Evolutionary conservation across 1,140 invertebrate species (phyloP), one percentile per base, ranked within the genome.

Genomic region (Brachystomella parvula): DNA sequence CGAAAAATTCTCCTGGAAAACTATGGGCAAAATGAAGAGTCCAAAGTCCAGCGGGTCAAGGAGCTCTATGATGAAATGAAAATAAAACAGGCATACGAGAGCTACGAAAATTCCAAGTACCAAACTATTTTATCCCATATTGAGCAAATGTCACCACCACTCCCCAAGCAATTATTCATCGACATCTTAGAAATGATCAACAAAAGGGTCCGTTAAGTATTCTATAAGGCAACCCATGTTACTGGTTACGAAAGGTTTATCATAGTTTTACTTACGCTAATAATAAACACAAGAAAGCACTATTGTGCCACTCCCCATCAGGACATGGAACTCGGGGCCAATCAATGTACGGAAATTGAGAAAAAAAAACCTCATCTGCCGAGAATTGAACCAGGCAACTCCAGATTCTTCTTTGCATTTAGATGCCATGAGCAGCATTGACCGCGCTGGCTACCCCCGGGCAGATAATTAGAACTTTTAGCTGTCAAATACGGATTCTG

Each of bases 31-130:
- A 74, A 82, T 9, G 86, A 93, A 73, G 78, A 81, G 3, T 82
- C 83, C 58, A 86, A 87, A 73, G 83, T 91, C 15, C 79, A 81
- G 35, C 82, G 79, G 64, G 86, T 96, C 2, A 93, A 89, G 78
- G 77, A 85, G 39, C 76, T 96, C 0, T 96, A 92, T 75, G 83
- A 87, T 73, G 86, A 93, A 69, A 77, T 96, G 1, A 83, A 87
- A 66, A 75, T 96, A 26, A 83, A 86, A 29, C 82, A 86, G 44
- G 86, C 87, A 0, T 96, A 89, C 76, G 81, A 83, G 0, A 84
- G 87, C 26, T 96, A 90, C 72, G 93, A 96, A 80, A 90, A 94
- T 77, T 85, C 89, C 70, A 89, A 84, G 31, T 90, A 89, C 73
- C 89, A 90, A 76, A 79, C 89, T 66, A 86, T 92, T 73, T 84